Conservation (phyloP, 2,113 vertebrate genomes). For the Brachyhypopomus gauderio region DNA sequence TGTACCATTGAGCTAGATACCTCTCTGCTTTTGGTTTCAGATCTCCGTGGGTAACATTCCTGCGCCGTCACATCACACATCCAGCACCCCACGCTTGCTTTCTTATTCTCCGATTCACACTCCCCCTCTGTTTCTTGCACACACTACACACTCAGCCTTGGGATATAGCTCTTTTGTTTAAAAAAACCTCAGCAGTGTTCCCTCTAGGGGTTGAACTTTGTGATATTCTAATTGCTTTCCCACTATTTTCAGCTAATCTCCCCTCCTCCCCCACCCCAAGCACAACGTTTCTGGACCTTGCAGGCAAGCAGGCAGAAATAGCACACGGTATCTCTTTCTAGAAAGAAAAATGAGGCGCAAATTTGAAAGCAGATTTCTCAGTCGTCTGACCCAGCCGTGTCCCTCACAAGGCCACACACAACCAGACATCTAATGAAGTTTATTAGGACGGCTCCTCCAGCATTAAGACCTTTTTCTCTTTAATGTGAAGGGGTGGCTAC, state of each 20-base stretch:
- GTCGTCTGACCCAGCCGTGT: slow-evolving; percentile 31
- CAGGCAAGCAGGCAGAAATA: slow-evolving; percentile 52
- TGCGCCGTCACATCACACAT: slow-evolving; percentile 39
- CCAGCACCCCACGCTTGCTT: slow-evolving; percentile 15
- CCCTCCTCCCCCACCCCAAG: slow-evolving; percentile 23
- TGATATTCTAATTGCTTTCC: slow-evolving; percentile 60
- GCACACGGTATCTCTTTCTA: slow-evolving; percentile 45
- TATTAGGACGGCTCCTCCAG: neutral
- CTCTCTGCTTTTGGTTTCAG: slow-evolving; percentile 29
- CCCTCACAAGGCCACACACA: slow-evolving; percentile 17
- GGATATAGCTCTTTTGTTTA: slow-evolving; percentile 46
- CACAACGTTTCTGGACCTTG: slow-evolving; percentile 37
- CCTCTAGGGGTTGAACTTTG: slow-evolving; percentile 56
- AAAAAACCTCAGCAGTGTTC: slow-evolving; percentile 49
- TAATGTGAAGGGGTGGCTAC: neutral
- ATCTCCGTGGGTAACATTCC: slow-evolving; percentile 48
- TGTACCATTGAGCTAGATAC: slow-evolving; percentile 44
- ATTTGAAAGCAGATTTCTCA: slow-evolving; percentile 39
- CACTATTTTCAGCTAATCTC: slow-evolving; percentile 57
- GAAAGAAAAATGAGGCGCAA: slow-evolving; percentile 37
- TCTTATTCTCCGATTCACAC: slow-evolving; percentile 13
- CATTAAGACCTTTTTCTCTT: neutral
- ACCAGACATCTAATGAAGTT: slow-evolving; percentile 17
- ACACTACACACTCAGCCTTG: slow-evolving; percentile 32
- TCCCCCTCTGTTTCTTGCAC: slow-evolving; percentile 29